Evolutionary conservation across 2,797 vertebrate species (phyloP).

Genomic region (Clarias pachynema): DNA sequence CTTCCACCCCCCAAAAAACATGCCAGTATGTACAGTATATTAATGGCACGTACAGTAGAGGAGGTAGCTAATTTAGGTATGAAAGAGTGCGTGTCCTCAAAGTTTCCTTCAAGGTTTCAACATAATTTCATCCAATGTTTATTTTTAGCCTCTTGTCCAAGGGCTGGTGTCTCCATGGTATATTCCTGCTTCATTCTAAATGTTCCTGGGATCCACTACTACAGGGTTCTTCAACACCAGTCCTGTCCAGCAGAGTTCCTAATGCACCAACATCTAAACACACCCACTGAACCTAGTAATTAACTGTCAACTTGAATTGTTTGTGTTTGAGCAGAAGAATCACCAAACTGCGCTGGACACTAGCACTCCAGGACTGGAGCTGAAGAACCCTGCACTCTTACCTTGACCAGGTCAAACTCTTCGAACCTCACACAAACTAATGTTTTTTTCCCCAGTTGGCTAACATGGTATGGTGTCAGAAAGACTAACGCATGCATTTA

Average conservation of each 20-base stretch:
- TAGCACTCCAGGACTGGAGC: too few species aligned
- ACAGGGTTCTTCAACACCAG: too few species aligned
- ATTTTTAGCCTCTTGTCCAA: too few species aligned
- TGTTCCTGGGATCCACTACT: not conserved
- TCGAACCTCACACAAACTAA: not conserved
- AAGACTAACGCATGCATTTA: not conserved
- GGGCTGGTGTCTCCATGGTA: not conserved
- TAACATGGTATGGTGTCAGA: not conserved
- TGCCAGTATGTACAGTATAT: not conserved
- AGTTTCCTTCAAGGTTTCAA: not conserved
- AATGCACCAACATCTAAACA: too few species aligned
- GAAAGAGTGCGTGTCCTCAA: not conserved
- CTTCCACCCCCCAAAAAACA: not conserved
- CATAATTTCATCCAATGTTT: too few species aligned
- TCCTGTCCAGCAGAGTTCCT: too few species aligned
- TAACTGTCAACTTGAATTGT: too few species aligned
- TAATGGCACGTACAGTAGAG: not conserved
- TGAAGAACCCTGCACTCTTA: too few species aligned
- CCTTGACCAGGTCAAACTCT: not conserved
- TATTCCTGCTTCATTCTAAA: not conserved
- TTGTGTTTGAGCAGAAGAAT: too few species aligned
- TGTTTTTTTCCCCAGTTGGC: not conserved
- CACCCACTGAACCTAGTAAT: too few species aligned
- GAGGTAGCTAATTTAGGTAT: not conserved
- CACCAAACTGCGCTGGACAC: too few species aligned